Conservation (phyloP, 2,888 invertebrate species). For the Oligia fasciuncula region DNA sequence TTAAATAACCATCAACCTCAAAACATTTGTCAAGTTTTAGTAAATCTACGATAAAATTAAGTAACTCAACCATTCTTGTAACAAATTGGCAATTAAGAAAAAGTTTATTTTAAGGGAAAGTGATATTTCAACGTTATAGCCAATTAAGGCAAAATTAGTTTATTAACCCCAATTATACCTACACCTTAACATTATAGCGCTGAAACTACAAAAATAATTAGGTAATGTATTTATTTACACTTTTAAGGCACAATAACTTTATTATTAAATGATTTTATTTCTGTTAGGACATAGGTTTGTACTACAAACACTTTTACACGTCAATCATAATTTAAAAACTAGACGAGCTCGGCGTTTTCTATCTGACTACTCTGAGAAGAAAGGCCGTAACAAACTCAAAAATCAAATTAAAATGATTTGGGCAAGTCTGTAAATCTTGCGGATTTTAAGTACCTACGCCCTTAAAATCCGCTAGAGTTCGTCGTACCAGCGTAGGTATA, state of each 20-base stretch:
- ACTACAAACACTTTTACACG: no score
- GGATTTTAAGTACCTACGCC: not conserved
- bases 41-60: constrained; percentile 33
- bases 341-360: no score
- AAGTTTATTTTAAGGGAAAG: constrained; percentile 24
- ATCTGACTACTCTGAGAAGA: no score
- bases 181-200: not conserved
- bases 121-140: constrained; percentile 28
- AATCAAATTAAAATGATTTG: no score
- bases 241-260: not conserved
- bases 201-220: not conserved
- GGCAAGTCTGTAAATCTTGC: not conserved
- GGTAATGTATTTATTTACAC: constrained; percentile 11
- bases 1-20: not conserved
- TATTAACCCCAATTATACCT: constrained; percentile 8
- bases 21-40: constrained; percentile 30
- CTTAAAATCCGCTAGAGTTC: no score
- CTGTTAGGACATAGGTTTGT: no score
- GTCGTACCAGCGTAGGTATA: not conserved
- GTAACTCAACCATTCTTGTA: constrained; percentile 14
- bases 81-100: constrained; percentile 47
- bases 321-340: no score
- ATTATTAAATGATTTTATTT: no score
- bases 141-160: constrained; percentile 21
- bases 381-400: no score